Evolutionary conservation across 2,888 invertebrate genomes (phyloP).

Genomic region (Tholera decimalis): DNA sequence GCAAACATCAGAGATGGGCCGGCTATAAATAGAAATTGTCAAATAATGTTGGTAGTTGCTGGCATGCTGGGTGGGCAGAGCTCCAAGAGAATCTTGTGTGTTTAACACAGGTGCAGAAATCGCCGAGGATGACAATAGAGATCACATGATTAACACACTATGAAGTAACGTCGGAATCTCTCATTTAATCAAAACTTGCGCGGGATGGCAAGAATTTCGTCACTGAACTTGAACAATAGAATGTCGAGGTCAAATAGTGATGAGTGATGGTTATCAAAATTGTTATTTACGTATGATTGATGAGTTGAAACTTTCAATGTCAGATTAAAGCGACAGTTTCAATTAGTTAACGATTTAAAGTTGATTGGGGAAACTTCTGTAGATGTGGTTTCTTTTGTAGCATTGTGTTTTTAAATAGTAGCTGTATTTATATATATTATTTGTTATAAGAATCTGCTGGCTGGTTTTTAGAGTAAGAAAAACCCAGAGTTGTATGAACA

Average conservation of each 20-base stretch:
- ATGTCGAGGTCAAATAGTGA: constrained; percentile 38
- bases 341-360: constrained; percentile 39
- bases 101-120: constrained; percentile 36
- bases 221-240: constrained; percentile 52
- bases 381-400: constrained; percentile 12
- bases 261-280: constrained; percentile 51
- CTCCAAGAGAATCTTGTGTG: constrained; percentile 49
- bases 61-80: constrained; percentile 56
- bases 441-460: no score
- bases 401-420: no score
- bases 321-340: constrained; percentile 35
- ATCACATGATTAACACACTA: constrained; percentile 31
- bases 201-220: constrained; percentile 41
- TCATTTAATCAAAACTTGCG: constrained; percentile 22
- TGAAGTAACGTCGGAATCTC: constrained; percentile 23
- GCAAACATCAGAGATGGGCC: constrained; percentile 27
- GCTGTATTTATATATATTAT: no score
- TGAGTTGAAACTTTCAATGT: constrained; percentile 54
- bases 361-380: constrained; percentile 27
- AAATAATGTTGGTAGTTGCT: constrained; percentile 47
- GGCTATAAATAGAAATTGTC: constrained; percentile 50
- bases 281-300: constrained; percentile 41
- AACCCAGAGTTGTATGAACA: background rate
- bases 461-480: background rate
- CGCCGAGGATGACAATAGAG: constrained; percentile 29